Conservation (phyloP, 2,888 invertebrate species). For the Boloria selene region DNA sequence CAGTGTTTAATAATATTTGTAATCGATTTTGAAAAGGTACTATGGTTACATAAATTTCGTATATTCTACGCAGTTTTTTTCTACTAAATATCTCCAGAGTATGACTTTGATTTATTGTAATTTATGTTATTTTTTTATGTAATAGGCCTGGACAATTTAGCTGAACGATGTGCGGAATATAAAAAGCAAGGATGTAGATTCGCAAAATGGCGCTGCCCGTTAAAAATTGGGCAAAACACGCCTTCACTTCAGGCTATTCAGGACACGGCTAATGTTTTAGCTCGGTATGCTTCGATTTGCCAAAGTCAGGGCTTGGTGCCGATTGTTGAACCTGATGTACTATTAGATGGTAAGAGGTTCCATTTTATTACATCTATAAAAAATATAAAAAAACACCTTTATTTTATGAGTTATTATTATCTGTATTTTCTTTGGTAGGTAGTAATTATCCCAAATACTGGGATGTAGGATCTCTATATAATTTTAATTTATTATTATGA, state of each 20-base stretch:
- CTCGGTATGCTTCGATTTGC: conserved; percentile 97
- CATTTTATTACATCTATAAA: neutral
- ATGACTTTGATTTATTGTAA: neutral
- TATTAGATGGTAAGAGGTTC: conserved; percentile 91
- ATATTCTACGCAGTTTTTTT: too few species aligned
- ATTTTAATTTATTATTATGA: too few species aligned
- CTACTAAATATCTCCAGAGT: neutral
- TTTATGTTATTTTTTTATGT: neutral
- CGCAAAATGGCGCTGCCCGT: conserved; percentile 98
- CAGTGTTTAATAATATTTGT: too few species aligned
- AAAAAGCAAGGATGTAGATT: conserved; percentile 98
- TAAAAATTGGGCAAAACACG: conserved; percentile 94
- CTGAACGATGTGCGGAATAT: conserved; percentile 96
- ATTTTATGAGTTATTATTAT: too few species aligned
- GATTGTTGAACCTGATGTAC: conserved; percentile 98
- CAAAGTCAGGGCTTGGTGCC: conserved; percentile 98
- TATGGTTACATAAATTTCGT: too few species aligned
- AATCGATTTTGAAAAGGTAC: too few species aligned
- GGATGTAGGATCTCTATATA: too few species aligned
- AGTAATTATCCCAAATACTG: too few species aligned
- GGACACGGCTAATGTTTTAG: conserved; percentile 97
- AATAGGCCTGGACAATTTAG: conserved; percentile 93
- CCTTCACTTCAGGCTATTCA: conserved; percentile 94
- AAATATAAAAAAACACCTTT: neutral
- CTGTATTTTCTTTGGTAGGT: too few species aligned